Evolutionary conservation across 2,113 vertebrate genomes (phyloP), one percentile per base, ranked within the genome.

Genomic region (Zingel zingel): DNA sequence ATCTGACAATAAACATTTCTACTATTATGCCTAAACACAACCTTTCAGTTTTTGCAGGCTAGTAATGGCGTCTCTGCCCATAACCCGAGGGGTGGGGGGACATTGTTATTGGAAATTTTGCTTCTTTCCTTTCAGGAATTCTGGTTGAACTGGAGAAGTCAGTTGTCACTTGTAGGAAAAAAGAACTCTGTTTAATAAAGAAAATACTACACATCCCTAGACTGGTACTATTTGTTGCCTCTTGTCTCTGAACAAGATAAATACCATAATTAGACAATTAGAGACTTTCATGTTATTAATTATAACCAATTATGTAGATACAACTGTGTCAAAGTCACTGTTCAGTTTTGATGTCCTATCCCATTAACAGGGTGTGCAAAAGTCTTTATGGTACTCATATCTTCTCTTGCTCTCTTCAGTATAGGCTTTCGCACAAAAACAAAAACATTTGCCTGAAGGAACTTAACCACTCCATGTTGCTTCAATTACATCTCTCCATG

Each of bases 391-490:
- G 68, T 18, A 13, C 25, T 21, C 10, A n/a, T 47, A 57, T 53
- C 45, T 10, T 23, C 15, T 51, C 74, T 15, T 21, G 48, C 21
- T 45, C 54, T 48, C 45, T 33, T 53, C 50, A 11, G 3, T 33
- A 9, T 21, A 43, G 57, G 43, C 63, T 69, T 74, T 69, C 6
- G 23, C 25, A 27, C 58, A 19, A 15, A 33, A 27, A 61, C 59
- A 18, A 11, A 16, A 70, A 39, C 6, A 15, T 39, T 68, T 71
- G 19, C 57, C 21, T 68, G 56, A 77, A 45, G 50, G 11, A 74
- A 68, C 5, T 10, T 36, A 80, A 84, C 66, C 54, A 43, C 65
- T 57, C 11, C 84, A 83, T 83, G 79, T 79, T 87, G 74, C 62
- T 84, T 80, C 63, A 74, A 67, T 88, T 84, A 67, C 1, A 0